Percentiles rank a stretch among this genome's conserved stretches.
These are phyloP conservation scores for Holothuria scabra DNA, from an alignment of 53 echinoderm and acorn worm species.

Conservation along the genomic window DNA sequence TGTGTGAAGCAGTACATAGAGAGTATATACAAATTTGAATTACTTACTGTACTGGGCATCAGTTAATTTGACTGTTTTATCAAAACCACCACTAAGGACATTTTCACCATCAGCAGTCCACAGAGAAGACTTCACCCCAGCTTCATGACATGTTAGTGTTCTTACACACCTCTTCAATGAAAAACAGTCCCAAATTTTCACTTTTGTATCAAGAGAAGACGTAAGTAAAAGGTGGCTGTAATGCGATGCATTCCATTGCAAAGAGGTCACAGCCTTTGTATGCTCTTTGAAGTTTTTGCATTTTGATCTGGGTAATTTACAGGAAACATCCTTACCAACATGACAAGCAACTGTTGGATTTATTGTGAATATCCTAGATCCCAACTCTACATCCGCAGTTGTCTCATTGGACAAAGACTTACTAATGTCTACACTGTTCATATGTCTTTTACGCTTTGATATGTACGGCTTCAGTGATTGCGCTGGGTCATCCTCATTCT, in stretches of 20 bases:
- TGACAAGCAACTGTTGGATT: conserved; percentile 32
- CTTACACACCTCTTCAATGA: conserved; percentile 66
- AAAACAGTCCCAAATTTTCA: conserved; percentile 67
- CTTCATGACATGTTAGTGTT: conserved; percentile 75
- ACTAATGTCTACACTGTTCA: background rate
- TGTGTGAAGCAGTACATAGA: background rate
- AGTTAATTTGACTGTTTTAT: conserved; percentile 80
- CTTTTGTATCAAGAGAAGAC: conserved; percentile 79
- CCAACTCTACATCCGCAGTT: background rate
- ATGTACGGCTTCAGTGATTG: conserved; percentile 17
- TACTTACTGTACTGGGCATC: conserved; percentile 81
- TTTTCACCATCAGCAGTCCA: conserved; percentile 75
- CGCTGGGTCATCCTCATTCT: no score
- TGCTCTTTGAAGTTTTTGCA: conserved; percentile 43
- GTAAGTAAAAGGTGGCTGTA: conserved; percentile 88
- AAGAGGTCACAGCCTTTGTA: conserved; percentile 66
- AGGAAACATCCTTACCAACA: conserved; percentile 10
- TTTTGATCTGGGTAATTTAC: conserved; percentile 47
- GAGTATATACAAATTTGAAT: background rate
- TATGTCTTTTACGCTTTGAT: conserved; percentile 19
- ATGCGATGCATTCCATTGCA: conserved; percentile 76
- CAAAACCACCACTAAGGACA: conserved; percentile 92
- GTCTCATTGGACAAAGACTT: background rate
- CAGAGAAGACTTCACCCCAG: conserved; percentile 86
- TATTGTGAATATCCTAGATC: conserved; percentile 25